Evolutionary conservation across 2,888 invertebrate species (phyloP).

Genomic region (Phanerotoma sp.): DNA sequence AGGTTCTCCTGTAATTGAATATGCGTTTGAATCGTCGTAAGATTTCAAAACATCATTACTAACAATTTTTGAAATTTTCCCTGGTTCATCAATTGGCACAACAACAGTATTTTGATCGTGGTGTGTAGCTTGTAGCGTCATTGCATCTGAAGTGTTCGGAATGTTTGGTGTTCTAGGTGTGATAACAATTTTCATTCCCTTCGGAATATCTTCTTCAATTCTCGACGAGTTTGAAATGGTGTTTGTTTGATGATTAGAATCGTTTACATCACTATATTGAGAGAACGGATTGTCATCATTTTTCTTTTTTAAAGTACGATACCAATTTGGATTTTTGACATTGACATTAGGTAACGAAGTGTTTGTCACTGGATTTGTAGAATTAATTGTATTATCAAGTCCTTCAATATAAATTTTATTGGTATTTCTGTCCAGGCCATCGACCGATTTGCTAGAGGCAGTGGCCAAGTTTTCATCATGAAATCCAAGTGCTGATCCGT

Average conservation of each 20-base stretch:
- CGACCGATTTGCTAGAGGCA: conserved; percentile 37
- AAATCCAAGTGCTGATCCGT: conserved; percentile 41
- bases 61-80: not conserved
- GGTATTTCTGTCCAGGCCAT: conserved; percentile 39
- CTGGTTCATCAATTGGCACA: conserved; percentile 19
- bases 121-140: conserved; percentile 30
- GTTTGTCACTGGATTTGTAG: conserved; percentile 21
- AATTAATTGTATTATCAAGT: conserved; percentile 26
- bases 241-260: conserved; percentile 25
- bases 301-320: conserved; percentile 33
- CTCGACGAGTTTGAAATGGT: not conserved
- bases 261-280: conserved; percentile 4
- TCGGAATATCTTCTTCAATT: conserved; percentile 9
- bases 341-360: conserved; percentile 33
- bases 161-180: conserved; percentile 43
- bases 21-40: too few relatives aligned
- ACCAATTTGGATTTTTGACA: conserved; percentile 48
- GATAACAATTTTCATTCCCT: conserved; percentile 47
- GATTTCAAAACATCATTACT: too few relatives aligned
- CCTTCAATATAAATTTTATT: conserved; percentile 34
- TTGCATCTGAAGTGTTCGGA: conserved; percentile 11
- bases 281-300: conserved; percentile 18
- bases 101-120: conserved; percentile 29
- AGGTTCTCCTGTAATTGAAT: too few relatives aligned
- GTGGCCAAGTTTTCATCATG: conserved; percentile 56